phyloP scores from a whole-genome alignment of 2,113 vertebrate species.

The Notarius quadriscutis region DNA sequence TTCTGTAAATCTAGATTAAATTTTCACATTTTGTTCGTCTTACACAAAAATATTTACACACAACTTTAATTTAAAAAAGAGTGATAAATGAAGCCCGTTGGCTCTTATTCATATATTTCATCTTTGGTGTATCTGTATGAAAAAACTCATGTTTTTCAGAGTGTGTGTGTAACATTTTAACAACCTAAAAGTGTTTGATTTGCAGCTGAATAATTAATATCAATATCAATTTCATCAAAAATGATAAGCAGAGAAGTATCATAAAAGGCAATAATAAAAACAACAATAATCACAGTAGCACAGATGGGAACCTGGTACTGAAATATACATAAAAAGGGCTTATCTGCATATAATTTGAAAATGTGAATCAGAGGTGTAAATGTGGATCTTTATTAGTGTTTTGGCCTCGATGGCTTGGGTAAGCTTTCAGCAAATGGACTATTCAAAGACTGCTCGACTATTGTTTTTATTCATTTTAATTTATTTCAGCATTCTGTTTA shows the following conservation, averaged over 20 bases:
- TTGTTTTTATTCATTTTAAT: neutral
- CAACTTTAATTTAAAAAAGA: neutral
- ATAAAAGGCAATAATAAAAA: neutral
- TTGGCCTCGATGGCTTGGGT: neutral
- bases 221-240: neutral
- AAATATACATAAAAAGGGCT: neutral
- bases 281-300: neutral
- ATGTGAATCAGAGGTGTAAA: neutral
- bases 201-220: neutral
- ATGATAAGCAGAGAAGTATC: neutral
- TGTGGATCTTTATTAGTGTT: neutral
- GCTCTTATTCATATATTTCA: neutral
- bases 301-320: neutral
- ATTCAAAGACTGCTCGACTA: neutral
- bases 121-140: neutral
- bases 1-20: neutral
- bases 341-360: neutral
- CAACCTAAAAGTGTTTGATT: neutral
- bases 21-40: neutral
- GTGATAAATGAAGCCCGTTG: neutral
- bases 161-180: too few relatives aligned
- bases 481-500: neutral
- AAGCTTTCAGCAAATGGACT: neutral
- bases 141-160: neutral
- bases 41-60: neutral